Base-by-base conservation (phyloP, 2,888 invertebrate species). In the Iselma pallidipennis region DNA sequence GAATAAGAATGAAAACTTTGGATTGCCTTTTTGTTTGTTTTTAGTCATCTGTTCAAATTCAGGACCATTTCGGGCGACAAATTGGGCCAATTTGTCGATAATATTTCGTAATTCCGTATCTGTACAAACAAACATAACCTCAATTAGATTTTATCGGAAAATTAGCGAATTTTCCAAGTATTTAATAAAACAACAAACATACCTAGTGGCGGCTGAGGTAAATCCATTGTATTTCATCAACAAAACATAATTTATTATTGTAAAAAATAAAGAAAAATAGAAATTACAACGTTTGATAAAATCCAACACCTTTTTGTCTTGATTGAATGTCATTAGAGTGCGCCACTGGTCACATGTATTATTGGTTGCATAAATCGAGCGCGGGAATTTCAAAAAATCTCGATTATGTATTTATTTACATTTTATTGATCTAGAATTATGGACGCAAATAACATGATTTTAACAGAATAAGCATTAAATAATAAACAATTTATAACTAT, bases 1-100 rank as follows among this genome's bases (percentile, higher is more conserved):
- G 83, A 95, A 98, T 64, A 99, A 87, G 84, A 98, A 99, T 76
- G 92, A 90, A 85, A 98, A 98, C 82, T 96, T 96, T 3, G 96
- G 95, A 83, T 99, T 98, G 80, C 95, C 95, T 82, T 95, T 94
- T 83, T 98, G 98, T 83, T 98, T 98, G 79, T 94, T 94, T 86
- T 98, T 98, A 64, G 98, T 98, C 92, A 98, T 98, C 83, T 94
- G 91, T 85, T 98, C 98, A 83, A 98, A 98, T 81, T 98, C 98
- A n/a, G 96, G 96, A 56, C 98, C 98, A 91, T 98, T 98, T 83
- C 97, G 85, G 62, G 98, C 98, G 70, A 99, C 98, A 87, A 98
- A 98, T 83, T 96, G 96, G 12, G 98, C 98, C 75, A 98, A 86
- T 85, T 98, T 98, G 85, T 98, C 98, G 77, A 99, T 98, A 78